Base-by-base conservation (phyloP, 2,797 vertebrate genomes). In the Ambastaia sidthimunki region DNA sequence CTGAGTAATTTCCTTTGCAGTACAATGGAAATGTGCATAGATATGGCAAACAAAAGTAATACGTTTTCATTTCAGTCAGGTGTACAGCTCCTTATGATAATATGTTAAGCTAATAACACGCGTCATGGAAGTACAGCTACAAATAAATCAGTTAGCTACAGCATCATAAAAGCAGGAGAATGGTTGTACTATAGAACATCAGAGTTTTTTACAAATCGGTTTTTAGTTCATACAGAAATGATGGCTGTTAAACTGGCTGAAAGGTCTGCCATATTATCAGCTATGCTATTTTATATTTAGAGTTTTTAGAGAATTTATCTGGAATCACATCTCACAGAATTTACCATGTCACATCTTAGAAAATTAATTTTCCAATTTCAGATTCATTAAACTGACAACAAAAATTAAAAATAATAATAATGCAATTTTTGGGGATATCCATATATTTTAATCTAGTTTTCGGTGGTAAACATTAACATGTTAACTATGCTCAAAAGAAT, bases 21-120 rank as follows among this genome's bases (percentile, higher is more conserved):
- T 68, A 44, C 54, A 76, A 57, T 47, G 50, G 34, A 57, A 76
- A 76, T 76, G 74, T 76, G 74, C 48, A 76, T 76, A 57, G 63
- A 76, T 44, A 67, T 68, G 10, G 19, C 63, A 28, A 44, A 68
- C 2, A 0, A 48, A 60, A 7, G 41, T 0, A 18, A 54, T 6
- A 25, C 2, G 21, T 0, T 18, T 63, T 63, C 4, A 63, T 63
- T 1, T 41, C 2, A 16, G 6, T 54, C 19, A 75, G 19, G 44
- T 16, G 18, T 62, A 62, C 15, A 18, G 13, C 12, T 60, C 15
- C 2, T 28, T 25, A 31, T 16, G 25, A 62, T 62, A 15, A 54
- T 41, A 65, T 75, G 48, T 66, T 76, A n/a, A 6, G 31, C 16
- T 13, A 15, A 57, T 23, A 55, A 55, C 12, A 55, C 6, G 44